phyloP scores from a whole-genome alignment of 2,113 vertebrate genomes.

The Pholis gunnellus region DNA sequence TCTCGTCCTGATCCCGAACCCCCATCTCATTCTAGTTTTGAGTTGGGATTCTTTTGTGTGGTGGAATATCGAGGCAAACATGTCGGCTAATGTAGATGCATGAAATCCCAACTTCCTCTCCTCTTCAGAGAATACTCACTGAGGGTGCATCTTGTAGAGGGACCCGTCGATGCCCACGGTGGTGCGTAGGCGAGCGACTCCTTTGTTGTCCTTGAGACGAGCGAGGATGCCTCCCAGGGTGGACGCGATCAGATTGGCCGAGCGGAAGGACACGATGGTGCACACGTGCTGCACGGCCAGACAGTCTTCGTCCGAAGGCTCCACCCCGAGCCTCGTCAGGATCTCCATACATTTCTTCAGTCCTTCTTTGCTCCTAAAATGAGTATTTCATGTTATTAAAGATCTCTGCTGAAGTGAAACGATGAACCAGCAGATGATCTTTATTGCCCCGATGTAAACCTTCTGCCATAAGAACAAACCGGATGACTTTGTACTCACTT shows the following conservation, averaged over 20 bases:
- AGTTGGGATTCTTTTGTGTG: no score
- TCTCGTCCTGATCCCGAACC: background rate
- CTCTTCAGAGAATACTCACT: constrained; percentile 86
- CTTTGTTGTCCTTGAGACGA: constrained; percentile 94
- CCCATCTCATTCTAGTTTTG: background rate
- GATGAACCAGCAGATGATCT: no score
- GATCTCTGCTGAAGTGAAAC: no score
- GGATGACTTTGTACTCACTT: constrained; percentile 86
- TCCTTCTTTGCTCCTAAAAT: constrained; percentile 93
- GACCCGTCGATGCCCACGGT: constrained; percentile 97
- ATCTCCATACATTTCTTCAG: constrained; percentile 95
- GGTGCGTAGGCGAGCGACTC: constrained; percentile 90
- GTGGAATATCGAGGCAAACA: background rate
- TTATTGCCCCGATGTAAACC: no score
- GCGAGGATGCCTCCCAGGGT: constrained; percentile 90
- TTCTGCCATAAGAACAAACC: no score
- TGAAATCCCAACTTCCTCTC: background rate
- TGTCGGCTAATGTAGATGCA: background rate
- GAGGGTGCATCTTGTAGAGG: constrained; percentile 98
- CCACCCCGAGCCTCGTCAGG: constrained; percentile 92
- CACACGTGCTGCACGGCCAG: constrained; percentile 96
- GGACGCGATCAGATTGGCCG: constrained; percentile 92
- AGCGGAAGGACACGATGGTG: constrained; percentile 96
- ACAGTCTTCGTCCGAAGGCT: constrained; percentile 94
- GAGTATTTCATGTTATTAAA: no score